Evolutionary conservation across 1,140 invertebrate genomes (phyloP).

Genomic region (Atta cephalotes): DNA sequence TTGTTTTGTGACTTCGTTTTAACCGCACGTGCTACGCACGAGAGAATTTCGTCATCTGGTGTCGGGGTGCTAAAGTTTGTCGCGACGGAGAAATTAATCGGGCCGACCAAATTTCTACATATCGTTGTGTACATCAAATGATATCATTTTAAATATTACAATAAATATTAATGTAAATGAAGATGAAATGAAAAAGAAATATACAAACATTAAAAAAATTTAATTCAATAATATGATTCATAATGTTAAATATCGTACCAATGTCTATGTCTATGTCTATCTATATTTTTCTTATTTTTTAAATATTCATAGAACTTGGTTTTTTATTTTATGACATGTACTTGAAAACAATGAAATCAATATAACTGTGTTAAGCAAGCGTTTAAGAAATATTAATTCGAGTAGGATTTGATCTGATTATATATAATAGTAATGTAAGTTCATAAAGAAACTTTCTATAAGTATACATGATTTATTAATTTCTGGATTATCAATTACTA

Average conservation of each 20-base stretch:
- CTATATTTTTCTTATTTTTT: neutral
- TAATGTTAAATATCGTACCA: neutral
- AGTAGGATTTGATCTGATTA: neutral
- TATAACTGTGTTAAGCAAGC: neutral
- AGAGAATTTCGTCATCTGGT: constrained; percentile 82
- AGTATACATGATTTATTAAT: constrained; percentile 1
- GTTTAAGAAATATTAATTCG: neutral
- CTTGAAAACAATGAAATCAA: neutral
- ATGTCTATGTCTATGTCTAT: neutral
- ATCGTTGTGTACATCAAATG: neutral
- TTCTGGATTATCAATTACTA: neutral
- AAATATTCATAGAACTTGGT: neutral
- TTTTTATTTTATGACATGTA: neutral
- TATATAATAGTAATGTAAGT: no score
- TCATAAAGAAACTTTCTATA: neutral
- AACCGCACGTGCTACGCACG: constrained; percentile 74
- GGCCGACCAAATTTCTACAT: constrained; percentile 18
- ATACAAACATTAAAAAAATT: neutral
- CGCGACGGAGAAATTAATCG: constrained; percentile 46
- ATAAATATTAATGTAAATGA: neutral
- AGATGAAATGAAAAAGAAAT: neutral
- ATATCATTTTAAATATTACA: neutral
- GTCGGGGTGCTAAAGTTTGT: constrained; percentile 75
- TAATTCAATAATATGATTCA: neutral
- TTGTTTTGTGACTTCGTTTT: constrained; percentile 76